These are phyloP conservation scores for Heterodera carotae DNA, from an alignment of 1,140 invertebrate species.

Conservation along the genomic window DNA sequence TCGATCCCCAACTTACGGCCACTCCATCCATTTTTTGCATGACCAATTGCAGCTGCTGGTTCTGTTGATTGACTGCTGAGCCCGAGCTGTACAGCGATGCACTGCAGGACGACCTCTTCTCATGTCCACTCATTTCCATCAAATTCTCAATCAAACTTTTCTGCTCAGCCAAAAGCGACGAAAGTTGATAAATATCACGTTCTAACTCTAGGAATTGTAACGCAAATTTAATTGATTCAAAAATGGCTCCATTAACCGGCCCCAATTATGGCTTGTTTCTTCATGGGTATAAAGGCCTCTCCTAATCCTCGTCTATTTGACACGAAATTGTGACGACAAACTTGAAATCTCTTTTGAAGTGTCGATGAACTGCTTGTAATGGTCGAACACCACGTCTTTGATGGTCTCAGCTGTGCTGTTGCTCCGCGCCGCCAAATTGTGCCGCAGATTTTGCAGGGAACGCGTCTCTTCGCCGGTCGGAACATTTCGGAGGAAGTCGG, in stretches of 20 bases:
- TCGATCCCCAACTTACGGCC: constrained; percentile 45
- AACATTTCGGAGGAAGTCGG: constrained; percentile 40
- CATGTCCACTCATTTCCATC: constrained; percentile 70
- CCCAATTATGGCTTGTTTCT: too few species aligned
- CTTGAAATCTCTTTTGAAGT: constrained; percentile 63
- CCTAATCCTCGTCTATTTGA: too few species aligned
- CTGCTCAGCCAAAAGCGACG: constrained; percentile 91
- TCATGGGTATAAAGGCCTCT: too few species aligned
- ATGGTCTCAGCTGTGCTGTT: constrained; percentile 54
- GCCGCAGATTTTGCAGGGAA: constrained; percentile 50
- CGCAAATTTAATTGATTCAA: too few species aligned
- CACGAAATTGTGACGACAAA: constrained; percentile 29
- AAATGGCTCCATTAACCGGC: too few species aligned
- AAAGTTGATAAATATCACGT: constrained; percentile 97
- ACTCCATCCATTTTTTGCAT: constrained; percentile 69
- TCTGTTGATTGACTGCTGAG: constrained; percentile 64
- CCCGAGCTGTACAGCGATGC: constrained; percentile 70
- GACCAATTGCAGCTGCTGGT: constrained; percentile 69
- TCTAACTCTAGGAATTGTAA: constrained; percentile 82
- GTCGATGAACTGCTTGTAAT: constrained; percentile 64
- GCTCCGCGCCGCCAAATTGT: constrained; percentile 48
- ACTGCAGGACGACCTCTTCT: constrained; percentile 66
- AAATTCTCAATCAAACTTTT: constrained; percentile 80
- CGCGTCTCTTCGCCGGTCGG: constrained; percentile 54
- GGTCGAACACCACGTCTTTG: constrained; percentile 64